Conservation (phyloP, 2,888 invertebrate genomes). For the Tenthredo scrophulariae region DNA sequence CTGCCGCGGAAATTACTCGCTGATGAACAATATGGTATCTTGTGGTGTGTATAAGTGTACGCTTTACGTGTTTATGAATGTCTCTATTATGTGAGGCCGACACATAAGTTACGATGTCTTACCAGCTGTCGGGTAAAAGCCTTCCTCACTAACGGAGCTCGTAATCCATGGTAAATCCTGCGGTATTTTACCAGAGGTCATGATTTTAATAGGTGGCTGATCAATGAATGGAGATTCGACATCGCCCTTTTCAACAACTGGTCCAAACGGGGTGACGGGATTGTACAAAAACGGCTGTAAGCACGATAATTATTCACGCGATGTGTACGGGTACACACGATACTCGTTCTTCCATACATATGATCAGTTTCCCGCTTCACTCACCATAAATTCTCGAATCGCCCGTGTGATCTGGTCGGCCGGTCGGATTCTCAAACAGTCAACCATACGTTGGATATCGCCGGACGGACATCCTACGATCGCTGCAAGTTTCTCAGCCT, state of each 20-base stretch:
- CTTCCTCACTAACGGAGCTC: conserved; percentile 86
- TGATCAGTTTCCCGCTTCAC: background rate
- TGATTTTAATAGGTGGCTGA: conserved; percentile 83
- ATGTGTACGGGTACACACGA: conserved; percentile 73
- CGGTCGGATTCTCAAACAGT: conserved; percentile 82
- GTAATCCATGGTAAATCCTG: conserved; percentile 86
- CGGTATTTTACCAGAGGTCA: conserved; percentile 81
- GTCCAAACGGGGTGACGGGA: conserved; percentile 87
- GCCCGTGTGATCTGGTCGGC: conserved; percentile 81
- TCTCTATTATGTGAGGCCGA: conserved; percentile 54
- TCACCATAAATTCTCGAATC: conserved; percentile 80
- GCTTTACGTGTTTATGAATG: no score
- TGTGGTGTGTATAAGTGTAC: background rate
- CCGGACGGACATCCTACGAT: conserved; percentile 82
- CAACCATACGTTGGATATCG: conserved; percentile 80
- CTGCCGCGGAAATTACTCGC: no score
- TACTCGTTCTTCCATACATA: background rate
- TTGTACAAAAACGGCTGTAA: conserved; percentile 77
- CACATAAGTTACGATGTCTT: conserved; percentile 85
- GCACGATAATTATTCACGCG: conserved; percentile 72
- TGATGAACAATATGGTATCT: background rate
- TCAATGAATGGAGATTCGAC: conserved; percentile 66
- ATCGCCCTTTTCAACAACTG: conserved; percentile 83
- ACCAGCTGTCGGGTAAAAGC: conserved; percentile 87
- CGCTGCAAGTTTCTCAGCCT: no score